Evolutionary conservation across 35 echinoderm and acorn worm genomes (phyloP), one percentile per base, ranked within the genome.

Genomic region (Lytechinus pictus): DNA sequence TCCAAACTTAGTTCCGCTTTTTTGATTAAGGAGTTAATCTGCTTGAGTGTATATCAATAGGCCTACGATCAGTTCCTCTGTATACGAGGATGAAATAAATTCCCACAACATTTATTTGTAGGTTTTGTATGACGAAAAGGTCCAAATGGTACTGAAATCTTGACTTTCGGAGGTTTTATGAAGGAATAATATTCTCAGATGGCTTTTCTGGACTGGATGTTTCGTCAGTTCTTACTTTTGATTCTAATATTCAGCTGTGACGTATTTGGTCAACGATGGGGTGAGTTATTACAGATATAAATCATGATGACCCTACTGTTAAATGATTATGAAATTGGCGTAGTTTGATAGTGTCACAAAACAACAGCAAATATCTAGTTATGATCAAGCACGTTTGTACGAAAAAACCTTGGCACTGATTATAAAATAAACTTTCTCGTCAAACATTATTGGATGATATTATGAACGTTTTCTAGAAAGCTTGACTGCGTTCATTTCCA

Each of bases 121-220:
- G 19, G 66, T 24, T 5, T 21, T 71, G 61, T 16, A 24, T 24
- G 19, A n/a, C 66, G 6, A 5, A 4, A 79, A n/a, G 4, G 19
- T 5, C 66, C 66, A 79, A 79, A 79, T 79, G 66, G 24, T 79
- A 16, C 66, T 79, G 19, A 79, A 79, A 79, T 79, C 19, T 16
- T 79, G 16, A 79, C 66, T 79, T 79, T 90, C 28, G 88, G 88
- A 90, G 52, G 88, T 44, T 90, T 90, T 90, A 90, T 52, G 88
- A 90, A 90, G 88, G 88, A 90, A 90, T 90, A 90, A 52, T 90
- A 52, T 12, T 90, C 88, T 52, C 28, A 10, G 52, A 90, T 90
- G 28, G 28, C 88, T 21, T 13, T 54, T 19, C 16, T 90, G 88
- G 88, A 90, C 52, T 90, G 88, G 88, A 10, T 44, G 16, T 21